phyloP scores from a whole-genome alignment of 2,888 invertebrate genomes.

The Bursaphelenchus okinawaensis region DNA sequence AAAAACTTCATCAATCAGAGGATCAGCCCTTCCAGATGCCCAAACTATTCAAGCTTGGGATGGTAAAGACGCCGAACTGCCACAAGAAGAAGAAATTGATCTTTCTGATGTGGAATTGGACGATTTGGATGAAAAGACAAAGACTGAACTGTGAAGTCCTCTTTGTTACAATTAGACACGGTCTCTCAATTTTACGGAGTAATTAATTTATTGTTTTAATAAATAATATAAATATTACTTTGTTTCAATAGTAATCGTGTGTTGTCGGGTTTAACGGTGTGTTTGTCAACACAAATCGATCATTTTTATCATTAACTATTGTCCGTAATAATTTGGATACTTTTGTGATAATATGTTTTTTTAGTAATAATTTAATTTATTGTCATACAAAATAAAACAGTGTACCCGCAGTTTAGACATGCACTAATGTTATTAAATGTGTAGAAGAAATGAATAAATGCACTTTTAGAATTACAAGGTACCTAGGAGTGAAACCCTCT shows the following conservation, averaged over 20 bases:
- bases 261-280: no score
- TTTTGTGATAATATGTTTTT: not conserved
- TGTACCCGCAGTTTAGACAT: not conserved
- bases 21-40: conserved; percentile 64
- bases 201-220: not conserved
- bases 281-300: no score
- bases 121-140: conserved; percentile 39
- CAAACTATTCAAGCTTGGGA: conserved; percentile 60
- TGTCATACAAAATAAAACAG: not conserved
- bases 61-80: conserved; percentile 62
- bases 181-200: not conserved
- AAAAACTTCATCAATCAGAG: conserved; percentile 78
- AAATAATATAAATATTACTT: not conserved
- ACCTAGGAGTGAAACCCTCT: no score
- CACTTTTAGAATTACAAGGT: conserved; percentile 3
- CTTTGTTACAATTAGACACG: not conserved
- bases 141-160: conserved; percentile 48
- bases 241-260: no score
- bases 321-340: not conserved
- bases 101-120: conserved; percentile 61
- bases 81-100: conserved; percentile 61
- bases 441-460: not conserved
- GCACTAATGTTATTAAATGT: conserved; percentile 8
- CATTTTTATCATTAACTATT: no score
- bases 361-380: not conserved